These are phyloP conservation scores for Lonchura striata DNA, from an alignment of 2,113 vertebrate genomes.

Conservation along the genomic window DNA sequence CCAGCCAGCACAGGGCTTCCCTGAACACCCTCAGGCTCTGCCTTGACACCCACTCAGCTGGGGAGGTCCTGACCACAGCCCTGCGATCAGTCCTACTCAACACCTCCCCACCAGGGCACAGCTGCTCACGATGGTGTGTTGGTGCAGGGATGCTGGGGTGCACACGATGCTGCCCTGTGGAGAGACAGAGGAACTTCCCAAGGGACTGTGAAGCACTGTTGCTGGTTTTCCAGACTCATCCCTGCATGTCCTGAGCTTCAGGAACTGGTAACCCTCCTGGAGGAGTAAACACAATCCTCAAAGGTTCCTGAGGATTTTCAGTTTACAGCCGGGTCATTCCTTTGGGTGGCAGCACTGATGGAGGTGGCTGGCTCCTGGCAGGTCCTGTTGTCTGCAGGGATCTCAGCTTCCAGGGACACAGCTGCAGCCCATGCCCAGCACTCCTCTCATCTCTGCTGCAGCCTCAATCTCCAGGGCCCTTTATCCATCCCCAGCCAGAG, in stretches of 20 bases:
- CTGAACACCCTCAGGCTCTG: not conserved
- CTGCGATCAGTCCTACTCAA: not conserved
- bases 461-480: rapidly evolving
- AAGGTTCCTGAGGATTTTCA: not conserved
- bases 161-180: rapidly evolving
- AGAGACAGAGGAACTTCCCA: not conserved
- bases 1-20: rapidly evolving
- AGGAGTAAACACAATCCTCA: not conserved
- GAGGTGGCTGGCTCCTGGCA: not conserved
- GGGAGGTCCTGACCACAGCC: not conserved
- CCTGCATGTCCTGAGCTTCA: not conserved
- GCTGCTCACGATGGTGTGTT: rapidly evolving
- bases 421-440: rapidly evolving
- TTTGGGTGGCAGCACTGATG: not conserved
- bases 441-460: not conserved
- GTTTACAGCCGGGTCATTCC: not conserved
- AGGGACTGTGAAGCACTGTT: not conserved
- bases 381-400: not conserved
- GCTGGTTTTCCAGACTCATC: not conserved
- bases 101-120: rapidly evolving
- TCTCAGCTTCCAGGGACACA: not conserved
- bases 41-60: rapidly evolving
- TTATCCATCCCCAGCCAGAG: not conserved
- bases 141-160: not conserved
- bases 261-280: not conserved